These are phyloP conservation scores for Vidua chalybeata DNA, from an alignment of 2,113 vertebrate species.

Conservation along the genomic window DNA sequence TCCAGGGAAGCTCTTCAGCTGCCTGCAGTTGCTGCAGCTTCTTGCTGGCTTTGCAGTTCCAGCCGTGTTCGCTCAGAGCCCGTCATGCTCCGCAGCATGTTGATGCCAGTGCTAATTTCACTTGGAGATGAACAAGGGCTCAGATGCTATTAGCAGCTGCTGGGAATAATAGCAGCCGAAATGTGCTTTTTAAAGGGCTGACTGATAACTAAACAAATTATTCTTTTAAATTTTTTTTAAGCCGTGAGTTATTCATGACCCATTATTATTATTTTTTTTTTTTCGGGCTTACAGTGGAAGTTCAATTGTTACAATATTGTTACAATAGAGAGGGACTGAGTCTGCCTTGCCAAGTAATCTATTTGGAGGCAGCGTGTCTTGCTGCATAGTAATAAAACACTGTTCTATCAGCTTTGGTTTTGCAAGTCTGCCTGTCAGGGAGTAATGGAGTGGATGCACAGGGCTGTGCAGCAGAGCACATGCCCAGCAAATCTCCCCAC, in stretches of 20 bases:
- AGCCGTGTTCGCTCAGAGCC: background rate
- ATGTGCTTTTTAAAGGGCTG: background rate
- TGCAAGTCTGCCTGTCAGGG: background rate
- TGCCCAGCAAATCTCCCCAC: background rate
- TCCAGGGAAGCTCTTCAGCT: background rate
- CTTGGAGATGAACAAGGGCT: constrained; percentile 16
- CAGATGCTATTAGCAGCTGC: constrained; percentile 33
- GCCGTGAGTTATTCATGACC: background rate
- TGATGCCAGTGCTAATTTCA: constrained; percentile 25
- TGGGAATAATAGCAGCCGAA: constrained; percentile 12
- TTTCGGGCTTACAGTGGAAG: background rate
- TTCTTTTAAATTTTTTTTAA: background rate
- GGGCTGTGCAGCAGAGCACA: background rate
- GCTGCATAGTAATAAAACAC: background rate
- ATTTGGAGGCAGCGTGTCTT: background rate
- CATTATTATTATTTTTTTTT: background rate
- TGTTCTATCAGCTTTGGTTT: background rate
- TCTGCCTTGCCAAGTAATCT: constrained; percentile 3
- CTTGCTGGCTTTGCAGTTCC: constrained; percentile 29
- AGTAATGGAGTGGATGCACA: background rate
- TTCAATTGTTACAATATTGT: background rate
- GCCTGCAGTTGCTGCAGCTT: background rate
- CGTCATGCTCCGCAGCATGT: background rate
- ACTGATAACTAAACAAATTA: background rate
- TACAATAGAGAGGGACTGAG: background rate